phyloP scores from a whole-genome alignment of 2,797 vertebrate species.

The Parauchenoglanis ngamensis region DNA sequence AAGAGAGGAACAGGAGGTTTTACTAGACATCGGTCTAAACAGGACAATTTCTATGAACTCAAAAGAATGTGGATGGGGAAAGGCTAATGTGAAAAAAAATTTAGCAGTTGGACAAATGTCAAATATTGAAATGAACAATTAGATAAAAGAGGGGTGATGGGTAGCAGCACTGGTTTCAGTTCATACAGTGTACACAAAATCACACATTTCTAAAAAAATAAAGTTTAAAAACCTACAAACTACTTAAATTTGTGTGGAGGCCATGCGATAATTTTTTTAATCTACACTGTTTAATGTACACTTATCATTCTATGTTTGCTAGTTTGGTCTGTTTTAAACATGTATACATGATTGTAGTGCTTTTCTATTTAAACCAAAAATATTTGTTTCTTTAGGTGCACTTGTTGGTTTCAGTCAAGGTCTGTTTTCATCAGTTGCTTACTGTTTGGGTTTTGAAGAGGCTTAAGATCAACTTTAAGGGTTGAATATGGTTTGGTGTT shows the following conservation, averaged over 20 bases:
- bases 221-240: background rate
- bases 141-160: conserved; percentile 4
- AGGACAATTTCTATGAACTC: conserved; percentile 53
- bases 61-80: conserved; percentile 56
- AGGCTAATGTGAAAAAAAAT: conserved; percentile 64
- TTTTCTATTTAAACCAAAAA: background rate
- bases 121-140: conserved; percentile 67
- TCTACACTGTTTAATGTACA: background rate
- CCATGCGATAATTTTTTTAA: background rate
- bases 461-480: conserved; percentile 1
- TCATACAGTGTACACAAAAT: conserved; percentile 1
- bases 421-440: background rate
- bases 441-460: background rate
- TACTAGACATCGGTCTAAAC: conserved; percentile 74
- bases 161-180: conserved; percentile 13
- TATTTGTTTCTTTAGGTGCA: background rate
- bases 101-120: conserved; percentile 66
- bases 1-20: conserved; percentile 97
- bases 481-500: background rate
- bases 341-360: background rate
- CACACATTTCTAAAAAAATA: background rate
- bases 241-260: background rate
- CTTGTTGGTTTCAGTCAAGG: background rate
- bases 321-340: background rate
- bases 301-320: background rate